phyloP scores from a whole-genome alignment of 1,140 invertebrate species.

The Drosophila lacertosa region DNA sequence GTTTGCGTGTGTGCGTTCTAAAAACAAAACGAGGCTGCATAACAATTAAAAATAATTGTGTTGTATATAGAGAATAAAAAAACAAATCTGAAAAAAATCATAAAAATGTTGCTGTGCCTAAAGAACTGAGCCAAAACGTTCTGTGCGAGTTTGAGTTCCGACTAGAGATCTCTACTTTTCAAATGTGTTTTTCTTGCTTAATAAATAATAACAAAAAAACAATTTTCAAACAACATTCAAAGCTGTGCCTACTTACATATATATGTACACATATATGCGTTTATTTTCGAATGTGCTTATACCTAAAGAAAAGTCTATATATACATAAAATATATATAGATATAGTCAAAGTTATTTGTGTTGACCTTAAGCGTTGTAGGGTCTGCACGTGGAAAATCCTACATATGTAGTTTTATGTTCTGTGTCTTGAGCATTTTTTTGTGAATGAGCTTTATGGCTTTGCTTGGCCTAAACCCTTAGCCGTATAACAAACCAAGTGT shows the following conservation, averaged over 20 bases:
- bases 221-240: constrained; percentile 37
- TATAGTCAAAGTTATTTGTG: constrained; percentile 44
- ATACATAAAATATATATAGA: constrained; percentile 7
- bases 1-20: constrained; percentile 31
- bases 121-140: constrained; percentile 40
- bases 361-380: constrained; percentile 40
- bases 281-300: constrained; percentile 28
- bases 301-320: constrained; percentile 18
- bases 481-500: not conserved
- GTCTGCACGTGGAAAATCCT: constrained; percentile 43
- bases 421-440: constrained; percentile 14
- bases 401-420: constrained; percentile 10
- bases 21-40: constrained; percentile 50
- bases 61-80: constrained; percentile 33
- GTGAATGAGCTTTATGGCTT: constrained; percentile 18
- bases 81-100: constrained; percentile 28
- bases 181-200: constrained; percentile 36
- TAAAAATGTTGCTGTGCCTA: constrained; percentile 41
- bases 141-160: constrained; percentile 18
- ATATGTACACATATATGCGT: constrained; percentile 10
- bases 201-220: constrained; percentile 44
- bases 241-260: constrained; percentile 25
- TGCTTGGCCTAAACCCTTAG: constrained; percentile 8
- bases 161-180: constrained; percentile 29
- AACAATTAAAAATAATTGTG: constrained; percentile 55